Evolutionary conservation across 1,140 invertebrate species (phyloP).

Genomic region (Habropoda laboriosa): DNA sequence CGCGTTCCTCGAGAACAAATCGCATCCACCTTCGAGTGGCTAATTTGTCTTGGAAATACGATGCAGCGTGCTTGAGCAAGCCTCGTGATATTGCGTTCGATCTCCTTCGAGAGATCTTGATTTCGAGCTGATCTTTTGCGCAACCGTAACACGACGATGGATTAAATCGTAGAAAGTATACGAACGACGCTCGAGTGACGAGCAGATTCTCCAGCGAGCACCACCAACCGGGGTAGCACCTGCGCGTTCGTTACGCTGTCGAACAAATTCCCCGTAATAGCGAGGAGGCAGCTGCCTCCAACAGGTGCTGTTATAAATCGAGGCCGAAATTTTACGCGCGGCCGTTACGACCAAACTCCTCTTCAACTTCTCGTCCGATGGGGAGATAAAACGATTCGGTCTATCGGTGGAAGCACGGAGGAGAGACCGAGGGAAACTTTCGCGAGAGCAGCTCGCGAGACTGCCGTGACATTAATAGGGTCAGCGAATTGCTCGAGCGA

Average conservation of each 20-base stretch:
- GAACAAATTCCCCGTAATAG: conserved; percentile 20
- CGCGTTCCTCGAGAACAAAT: conserved; percentile 34
- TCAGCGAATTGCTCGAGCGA: conserved; percentile 44
- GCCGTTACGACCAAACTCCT: neutral
- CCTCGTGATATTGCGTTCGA: neutral
- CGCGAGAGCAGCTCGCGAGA: conserved; percentile 5
- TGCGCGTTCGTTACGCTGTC: conserved; percentile 20
- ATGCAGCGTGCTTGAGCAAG: neutral
- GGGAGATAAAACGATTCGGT: neutral
- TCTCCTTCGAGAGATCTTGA: neutral
- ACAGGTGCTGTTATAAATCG: conserved; percentile 39
- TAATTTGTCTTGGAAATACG: conserved; percentile 34
- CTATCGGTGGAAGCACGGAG: no score
- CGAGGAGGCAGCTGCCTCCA: conserved; percentile 33
- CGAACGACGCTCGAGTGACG: neutral
- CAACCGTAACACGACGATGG: neutral
- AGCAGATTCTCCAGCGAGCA: neutral
- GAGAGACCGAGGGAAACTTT: conserved; percentile 6
- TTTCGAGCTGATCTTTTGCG: neutral
- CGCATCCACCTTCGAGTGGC: conserved; percentile 20
- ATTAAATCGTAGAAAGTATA: neutral
- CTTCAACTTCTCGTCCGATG: neutral
- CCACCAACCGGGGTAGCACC: neutral
- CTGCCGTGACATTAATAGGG: conserved; percentile 47
- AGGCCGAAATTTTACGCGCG: conserved; percentile 4